phyloP scores from a whole-genome alignment of 2,888 invertebrate species.

The Apodemia duryi region DNA sequence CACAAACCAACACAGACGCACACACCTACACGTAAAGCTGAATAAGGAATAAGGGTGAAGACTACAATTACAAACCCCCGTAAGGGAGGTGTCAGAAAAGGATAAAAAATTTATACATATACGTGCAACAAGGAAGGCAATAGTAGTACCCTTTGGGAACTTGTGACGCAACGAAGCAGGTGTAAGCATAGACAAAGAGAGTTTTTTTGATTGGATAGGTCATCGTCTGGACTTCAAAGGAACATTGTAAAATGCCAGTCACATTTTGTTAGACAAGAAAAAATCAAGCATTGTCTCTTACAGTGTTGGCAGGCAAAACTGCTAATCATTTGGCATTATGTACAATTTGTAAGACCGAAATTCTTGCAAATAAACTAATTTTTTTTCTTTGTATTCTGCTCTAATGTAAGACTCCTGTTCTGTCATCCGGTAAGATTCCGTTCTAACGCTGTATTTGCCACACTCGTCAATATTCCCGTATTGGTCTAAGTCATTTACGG shows the following conservation, averaged over 20 bases:
- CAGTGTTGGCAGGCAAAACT: neutral
- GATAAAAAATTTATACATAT: slow-evolving; percentile 38
- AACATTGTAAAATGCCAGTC: slow-evolving; percentile 1
- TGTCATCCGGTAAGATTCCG: too few species aligned
- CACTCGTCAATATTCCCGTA: too few species aligned
- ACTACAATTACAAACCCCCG: slow-evolving; percentile 54
- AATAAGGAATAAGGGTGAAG: slow-evolving; percentile 67
- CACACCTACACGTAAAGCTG: slow-evolving; percentile 53
- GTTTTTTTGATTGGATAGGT: slow-evolving; percentile 58
- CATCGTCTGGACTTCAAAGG: slow-evolving; percentile 33
- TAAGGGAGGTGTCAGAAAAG: slow-evolving; percentile 52
- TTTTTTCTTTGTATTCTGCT: too few species aligned
- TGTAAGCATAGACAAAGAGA: slow-evolving; percentile 65
- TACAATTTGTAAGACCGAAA: too few species aligned
- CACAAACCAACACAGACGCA: slow-evolving; percentile 28
- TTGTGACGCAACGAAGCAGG: slow-evolving; percentile 69
- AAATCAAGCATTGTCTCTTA: neutral
- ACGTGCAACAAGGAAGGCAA: slow-evolving; percentile 48
- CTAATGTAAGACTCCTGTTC: too few species aligned
- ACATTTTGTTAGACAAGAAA: neutral
- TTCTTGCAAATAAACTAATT: too few species aligned
- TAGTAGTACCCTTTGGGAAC: slow-evolving; percentile 54
- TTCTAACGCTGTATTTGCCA: too few species aligned
- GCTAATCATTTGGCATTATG: neutral
- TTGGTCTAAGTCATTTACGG: too few species aligned